These are phyloP conservation scores for Seriola quinqueradiata DNA, from an alignment of 2,113 vertebrate species.

Conservation along the genomic window DNA sequence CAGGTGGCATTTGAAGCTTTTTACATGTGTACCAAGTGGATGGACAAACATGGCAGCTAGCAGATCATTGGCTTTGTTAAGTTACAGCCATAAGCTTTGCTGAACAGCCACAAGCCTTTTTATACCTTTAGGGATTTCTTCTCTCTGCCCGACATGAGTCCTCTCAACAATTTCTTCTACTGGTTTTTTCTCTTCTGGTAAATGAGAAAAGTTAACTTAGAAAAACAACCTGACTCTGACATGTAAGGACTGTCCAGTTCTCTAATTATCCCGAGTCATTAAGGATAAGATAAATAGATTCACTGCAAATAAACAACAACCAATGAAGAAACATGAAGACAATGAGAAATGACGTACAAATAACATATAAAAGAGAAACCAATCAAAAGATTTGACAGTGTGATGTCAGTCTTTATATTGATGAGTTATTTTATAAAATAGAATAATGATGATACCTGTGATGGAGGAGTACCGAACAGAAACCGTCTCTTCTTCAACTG, in stretches of 20 bases:
- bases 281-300: background rate
- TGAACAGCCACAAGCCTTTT: conserved; percentile 40
- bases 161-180: conserved; percentile 85
- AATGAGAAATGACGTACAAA: background rate
- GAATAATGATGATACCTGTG: conserved; percentile 60
- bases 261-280: background rate
- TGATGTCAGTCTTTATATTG: background rate
- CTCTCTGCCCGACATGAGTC: conserved; percentile 81
- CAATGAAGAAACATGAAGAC: background rate
- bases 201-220: conserved; percentile 45
- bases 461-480: conserved; percentile 46
- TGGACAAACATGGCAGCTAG: conserved; percentile 1
- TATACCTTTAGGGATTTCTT: conserved; percentile 80
- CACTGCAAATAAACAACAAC: background rate
- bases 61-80: background rate
- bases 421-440: background rate
- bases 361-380: background rate
- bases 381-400: background rate
- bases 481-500: conserved; percentile 62
- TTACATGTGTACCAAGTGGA: background rate
- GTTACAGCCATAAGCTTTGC: conserved; percentile 13
- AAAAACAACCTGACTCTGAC: background rate
- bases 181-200: conserved; percentile 80
- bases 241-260: background rate
- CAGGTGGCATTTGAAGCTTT: background rate